Percentiles rank a stretch among this genome's conserved stretches.
phyloP scores from a whole-genome alignment of 2,113 vertebrate genomes.

The Passer montanus region DNA sequence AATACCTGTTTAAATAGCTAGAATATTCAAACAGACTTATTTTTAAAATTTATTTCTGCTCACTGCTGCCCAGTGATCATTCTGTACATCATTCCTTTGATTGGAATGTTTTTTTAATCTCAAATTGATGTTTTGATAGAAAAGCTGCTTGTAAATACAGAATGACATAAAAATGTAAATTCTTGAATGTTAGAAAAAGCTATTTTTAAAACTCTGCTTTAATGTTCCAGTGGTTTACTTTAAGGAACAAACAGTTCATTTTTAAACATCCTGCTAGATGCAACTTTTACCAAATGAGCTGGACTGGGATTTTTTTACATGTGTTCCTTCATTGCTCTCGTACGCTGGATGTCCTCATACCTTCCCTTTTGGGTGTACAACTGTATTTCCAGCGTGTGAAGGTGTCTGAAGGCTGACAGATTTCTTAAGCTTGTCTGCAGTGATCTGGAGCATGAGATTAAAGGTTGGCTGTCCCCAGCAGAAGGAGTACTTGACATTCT shows the following conservation, averaged over 20 bases:
- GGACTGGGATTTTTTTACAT: background rate
- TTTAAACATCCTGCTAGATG: slow-evolving; percentile 54
- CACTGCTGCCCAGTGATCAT: background rate
- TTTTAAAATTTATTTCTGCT: background rate
- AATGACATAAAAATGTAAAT: slow-evolving; percentile 59
- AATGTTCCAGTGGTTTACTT: slow-evolving; percentile 41
- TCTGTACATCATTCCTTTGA: background rate
- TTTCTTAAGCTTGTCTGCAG: background rate
- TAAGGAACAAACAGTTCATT: slow-evolving; percentile 37
- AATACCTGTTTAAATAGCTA: background rate
- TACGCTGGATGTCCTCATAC: background rate
- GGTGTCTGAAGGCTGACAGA: background rate
- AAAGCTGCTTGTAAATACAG: slow-evolving; percentile 34
- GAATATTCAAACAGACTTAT: background rate
- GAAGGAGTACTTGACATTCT: background rate
- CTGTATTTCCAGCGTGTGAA: background rate
- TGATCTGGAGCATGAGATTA: background rate
- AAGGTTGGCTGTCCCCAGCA: background rate
- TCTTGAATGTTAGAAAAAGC: background rate
- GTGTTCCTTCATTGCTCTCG: background rate
- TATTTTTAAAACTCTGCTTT: slow-evolving; percentile 47
- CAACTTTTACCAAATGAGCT: background rate
- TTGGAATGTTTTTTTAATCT: background rate
- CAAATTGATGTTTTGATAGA: slow-evolving; percentile 12
- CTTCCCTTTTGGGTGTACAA: background rate